These are phyloP conservation scores for Channallabes apus DNA, from an alignment of 2,797 vertebrate species.

Conservation along the genomic window DNA sequence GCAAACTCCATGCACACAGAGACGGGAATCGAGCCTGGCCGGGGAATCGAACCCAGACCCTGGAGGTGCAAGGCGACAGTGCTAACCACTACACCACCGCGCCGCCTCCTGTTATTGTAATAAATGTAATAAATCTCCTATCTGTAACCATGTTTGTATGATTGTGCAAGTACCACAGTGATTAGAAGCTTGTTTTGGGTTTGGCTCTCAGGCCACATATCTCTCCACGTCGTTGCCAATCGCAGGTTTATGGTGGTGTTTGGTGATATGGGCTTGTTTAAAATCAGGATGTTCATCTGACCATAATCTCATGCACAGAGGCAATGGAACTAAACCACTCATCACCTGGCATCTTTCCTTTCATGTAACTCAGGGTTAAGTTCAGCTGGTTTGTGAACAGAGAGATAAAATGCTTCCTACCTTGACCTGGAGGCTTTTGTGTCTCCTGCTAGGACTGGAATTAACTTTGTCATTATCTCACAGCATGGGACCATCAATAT, in stretches of 20 bases:
- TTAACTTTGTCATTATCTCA: constrained; percentile 56
- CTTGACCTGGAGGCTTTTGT: constrained; percentile 27
- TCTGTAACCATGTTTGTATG: not conserved
- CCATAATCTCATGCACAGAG: not conserved
- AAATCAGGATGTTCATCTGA: too few species aligned
- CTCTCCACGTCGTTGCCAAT: not conserved
- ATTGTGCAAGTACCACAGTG: not conserved
- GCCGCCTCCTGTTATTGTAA: too few species aligned
- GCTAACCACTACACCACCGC: too few species aligned
- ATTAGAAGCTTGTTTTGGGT: not conserved
- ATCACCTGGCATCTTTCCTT: not conserved
- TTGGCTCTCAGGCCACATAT: not conserved
- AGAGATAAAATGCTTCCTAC: constrained; percentile 38
- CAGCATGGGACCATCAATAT: constrained; percentile 52
- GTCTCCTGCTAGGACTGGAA: constrained; percentile 54
- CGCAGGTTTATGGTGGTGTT: not conserved
- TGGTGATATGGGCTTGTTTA: not conserved
- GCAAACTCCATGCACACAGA: too few species aligned
- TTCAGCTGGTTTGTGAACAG: constrained; percentile 42
- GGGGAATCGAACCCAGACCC: too few species aligned
- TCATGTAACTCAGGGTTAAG: not conserved
- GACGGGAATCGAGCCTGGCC: too few species aligned
- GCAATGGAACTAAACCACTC: not conserved
- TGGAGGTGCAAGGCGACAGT: too few species aligned
- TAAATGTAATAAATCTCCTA: not conserved